A percentile compares a stretch with the other conserved stretches of the same genome.
Conservation (phyloP, 2,888 invertebrate species). For the Meiosimyza decipiens region DNA sequence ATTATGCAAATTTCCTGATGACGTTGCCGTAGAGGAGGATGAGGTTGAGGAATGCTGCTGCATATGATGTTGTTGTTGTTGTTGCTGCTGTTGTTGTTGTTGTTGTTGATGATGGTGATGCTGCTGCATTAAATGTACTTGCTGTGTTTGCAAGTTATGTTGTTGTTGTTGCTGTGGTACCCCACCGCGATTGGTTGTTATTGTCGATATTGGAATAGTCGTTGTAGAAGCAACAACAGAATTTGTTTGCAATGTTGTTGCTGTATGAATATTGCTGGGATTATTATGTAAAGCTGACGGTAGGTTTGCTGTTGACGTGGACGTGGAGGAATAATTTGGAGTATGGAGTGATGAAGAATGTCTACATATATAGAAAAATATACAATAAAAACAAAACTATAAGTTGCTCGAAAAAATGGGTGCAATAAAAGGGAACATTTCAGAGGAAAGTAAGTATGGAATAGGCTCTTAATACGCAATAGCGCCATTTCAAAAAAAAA, state of each 20-base stretch:
- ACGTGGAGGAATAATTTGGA: conserved; percentile 56
- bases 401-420: too few species aligned
- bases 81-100: conserved; percentile 48
- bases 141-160: conserved; percentile 41
- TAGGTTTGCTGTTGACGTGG: conserved; percentile 40
- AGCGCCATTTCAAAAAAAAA: too few species aligned
- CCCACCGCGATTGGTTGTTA: conserved; percentile 27
- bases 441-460: too few species aligned
- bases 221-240: conserved; percentile 29
- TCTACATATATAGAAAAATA: conserved; percentile 43
- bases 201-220: conserved; percentile 37
- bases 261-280: conserved; percentile 36
- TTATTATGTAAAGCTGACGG: conserved; percentile 40
- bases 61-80: conserved; percentile 52
- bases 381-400: conserved; percentile 12
- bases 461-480: too few species aligned
- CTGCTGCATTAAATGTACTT: conserved; percentile 38
- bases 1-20: conserved; percentile 27
- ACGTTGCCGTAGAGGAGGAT: conserved; percentile 36
- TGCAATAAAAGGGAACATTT: too few species aligned
- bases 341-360: conserved; percentile 57
- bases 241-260: conserved; percentile 36
- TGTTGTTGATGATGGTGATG: conserved; percentile 48
- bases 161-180: conserved; percentile 38
- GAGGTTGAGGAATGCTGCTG: conserved; percentile 45